Evolutionary conservation across 2,113 vertebrate species (phyloP), one percentile per base, ranked within the genome.

Genomic region (Oxyura jamaicensis): DNA sequence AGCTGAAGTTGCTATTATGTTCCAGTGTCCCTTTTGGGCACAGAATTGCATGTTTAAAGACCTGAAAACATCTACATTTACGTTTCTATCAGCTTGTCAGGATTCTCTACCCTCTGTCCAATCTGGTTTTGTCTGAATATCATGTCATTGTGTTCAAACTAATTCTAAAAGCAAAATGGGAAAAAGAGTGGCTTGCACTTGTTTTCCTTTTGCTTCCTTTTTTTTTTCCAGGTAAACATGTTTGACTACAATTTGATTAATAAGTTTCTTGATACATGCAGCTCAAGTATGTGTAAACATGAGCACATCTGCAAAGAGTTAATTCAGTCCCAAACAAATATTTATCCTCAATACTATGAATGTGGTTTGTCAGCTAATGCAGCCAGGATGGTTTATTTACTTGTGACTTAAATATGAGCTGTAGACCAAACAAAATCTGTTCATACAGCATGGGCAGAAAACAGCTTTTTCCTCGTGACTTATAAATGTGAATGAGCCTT

Each of bases 361-460:
- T 86, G 58, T 69, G 52, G 60, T 60, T 95, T 95, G 67, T 94
- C 72, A 92, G 88, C 73, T 94, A 92, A 93, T 97, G 90, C 81
- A 96, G 83, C 39, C 66, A 87, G 75, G 35, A 94, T 94, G 71
- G 87, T 90, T 95, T 96, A 95, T 95, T 96, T 96, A 80, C 82
- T 95, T 96, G 88, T 59, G 95, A 85, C 83, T 95, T 88, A 92
- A 94, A 78, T 92, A 81, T 50, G 81, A 96, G 93, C 83, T 97
- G 82, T 87, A 96, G 93, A 95, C 92, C 91, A 96, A 96, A 97
- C 95, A 95, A 95, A 96, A 95, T 93, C 93, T 97, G 94, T 96
- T 96, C 96, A 36, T 93, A 28, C 77, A 69, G 65, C 82, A 91
- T 50, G 88, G 90, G 84, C 77, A 89, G 87, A 84, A 95, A 91